phyloP scores from a whole-genome alignment of 1,140 invertebrate species.

The Drosophila asahinai region DNA sequence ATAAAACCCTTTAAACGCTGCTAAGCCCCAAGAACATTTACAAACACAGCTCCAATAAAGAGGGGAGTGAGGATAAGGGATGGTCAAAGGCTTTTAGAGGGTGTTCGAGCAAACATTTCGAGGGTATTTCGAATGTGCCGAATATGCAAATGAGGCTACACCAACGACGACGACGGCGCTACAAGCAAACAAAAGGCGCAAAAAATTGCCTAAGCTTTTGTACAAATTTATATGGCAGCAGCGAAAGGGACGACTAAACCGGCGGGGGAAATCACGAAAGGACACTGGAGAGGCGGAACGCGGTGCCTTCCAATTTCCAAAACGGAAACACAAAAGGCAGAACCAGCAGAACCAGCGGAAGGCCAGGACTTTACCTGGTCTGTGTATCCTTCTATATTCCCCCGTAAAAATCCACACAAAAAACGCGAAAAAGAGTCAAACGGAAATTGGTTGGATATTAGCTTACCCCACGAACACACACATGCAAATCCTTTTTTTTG shows the following conservation, averaged over 20 bases:
- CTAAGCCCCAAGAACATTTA: not conserved
- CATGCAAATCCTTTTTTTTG: constrained; percentile 33
- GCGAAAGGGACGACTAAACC: not conserved
- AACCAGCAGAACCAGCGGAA: constrained; percentile 23
- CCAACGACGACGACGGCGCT: constrained; percentile 30
- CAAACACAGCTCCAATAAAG: constrained; percentile 12
- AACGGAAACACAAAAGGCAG: constrained; percentile 80
- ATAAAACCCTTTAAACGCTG: constrained; percentile 13
- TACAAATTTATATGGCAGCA: constrained; percentile 72
- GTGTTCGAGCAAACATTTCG: constrained; percentile 41
- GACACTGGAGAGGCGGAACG: constrained; percentile 37
- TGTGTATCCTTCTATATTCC: constrained; percentile 3
- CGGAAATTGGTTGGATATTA: constrained; percentile 82
- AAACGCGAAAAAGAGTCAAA: constrained; percentile 61
- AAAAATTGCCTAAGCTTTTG: constrained; percentile 70
- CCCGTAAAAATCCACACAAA: constrained; percentile 16
- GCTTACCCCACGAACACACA: constrained; percentile 52
- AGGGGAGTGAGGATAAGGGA: constrained; percentile 7
- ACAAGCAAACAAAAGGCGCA: constrained; percentile 23
- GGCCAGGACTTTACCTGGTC: constrained; percentile 30
- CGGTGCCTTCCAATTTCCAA: constrained; percentile 73
- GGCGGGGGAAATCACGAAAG: constrained; percentile 22
- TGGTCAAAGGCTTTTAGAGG: constrained; percentile 14
- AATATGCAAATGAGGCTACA: constrained; percentile 71
- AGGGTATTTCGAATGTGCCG: constrained; percentile 64